Percentiles rank a stretch among this genome's conserved stretches.
phyloP scores from a whole-genome alignment of 2,113 vertebrate genomes.

The Carlito syrichta region DNA sequence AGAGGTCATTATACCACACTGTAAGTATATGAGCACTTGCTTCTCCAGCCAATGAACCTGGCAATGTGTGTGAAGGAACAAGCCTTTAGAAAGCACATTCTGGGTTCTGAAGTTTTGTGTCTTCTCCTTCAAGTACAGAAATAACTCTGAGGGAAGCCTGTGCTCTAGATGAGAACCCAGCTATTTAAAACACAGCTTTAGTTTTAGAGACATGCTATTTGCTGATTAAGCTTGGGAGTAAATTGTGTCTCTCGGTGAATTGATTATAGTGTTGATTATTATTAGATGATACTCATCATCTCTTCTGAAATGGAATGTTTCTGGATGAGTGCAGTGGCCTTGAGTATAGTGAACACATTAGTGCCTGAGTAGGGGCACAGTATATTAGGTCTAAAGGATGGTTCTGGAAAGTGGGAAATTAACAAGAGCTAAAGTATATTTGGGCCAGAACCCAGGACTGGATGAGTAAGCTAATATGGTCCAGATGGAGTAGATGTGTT shows the following conservation, averaged over 20 bases:
- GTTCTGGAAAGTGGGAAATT: not conserved
- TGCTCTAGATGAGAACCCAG: not conserved
- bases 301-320: conserved; percentile 28
- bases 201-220: conserved; percentile 36
- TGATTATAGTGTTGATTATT: conserved; percentile 32
- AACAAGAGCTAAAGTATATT: not conserved
- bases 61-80: not conserved
- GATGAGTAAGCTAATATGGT: not conserved
- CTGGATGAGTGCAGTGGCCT: not conserved
- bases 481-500: not conserved
- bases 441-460: not conserved
- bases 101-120: not conserved
- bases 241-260: conserved; percentile 36
- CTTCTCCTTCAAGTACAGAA: not conserved
- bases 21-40: not conserved
- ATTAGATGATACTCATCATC: conserved; percentile 26
- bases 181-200: conserved; percentile 35
- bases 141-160: not conserved
- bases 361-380: not conserved
- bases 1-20: not conserved
- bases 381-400: not conserved
- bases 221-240: conserved; percentile 39
- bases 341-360: not conserved
- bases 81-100: not conserved
- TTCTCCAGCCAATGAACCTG: not conserved